Base-by-base conservation (phyloP, 2,888 invertebrate genomes). In the Amphipyra tragopoginis region DNA sequence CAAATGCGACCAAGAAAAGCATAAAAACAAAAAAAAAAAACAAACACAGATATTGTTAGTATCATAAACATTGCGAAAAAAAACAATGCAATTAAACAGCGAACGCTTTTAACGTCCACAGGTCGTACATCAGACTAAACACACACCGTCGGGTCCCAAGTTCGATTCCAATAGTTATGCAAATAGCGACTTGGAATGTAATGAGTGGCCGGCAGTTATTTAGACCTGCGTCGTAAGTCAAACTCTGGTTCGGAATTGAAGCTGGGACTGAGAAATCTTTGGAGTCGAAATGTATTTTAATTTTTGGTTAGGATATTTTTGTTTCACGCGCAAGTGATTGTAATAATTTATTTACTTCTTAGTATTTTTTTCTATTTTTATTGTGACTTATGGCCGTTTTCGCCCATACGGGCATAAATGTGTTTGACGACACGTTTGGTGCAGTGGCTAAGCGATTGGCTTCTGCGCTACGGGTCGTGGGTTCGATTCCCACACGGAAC, bases 131-230 rank as follows among this genome's bases (percentile, higher is more conserved):
- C 93, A 92, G 86, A 68, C 90, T 91, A 92, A 93, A 93, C 93
- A 94, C 93, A 93, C 93, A 93, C 87, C 87, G 86, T 79, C 83
- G 81, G 83, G 80, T 75, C 84, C 82, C 66, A 80, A 81, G 83
- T 90, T 90, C 93, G 90, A 92, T 91, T 94, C 93, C 94, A 94
- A 94, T 94, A 94, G 94, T 93, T 94, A 94, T 94, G 94, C 94
- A 94, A 94, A 94, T 94, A 91, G 87, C 91, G 85, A 88, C 84
- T 86, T 84, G 86, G 88, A 86, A 88, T 89, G 93, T 94, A 94
- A 94, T 94, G 93, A 94, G 92, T 89, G 91, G 88, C 89, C 90
- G 91, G 91, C 92, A 89, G 94, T 94, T 93, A 94, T 93, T 94
- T 93, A 94, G 90, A 87, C 86, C 89, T 87, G 81, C 84, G 87